Base-by-base conservation (phyloP, 1,140 invertebrate genomes). In the Diuraphis noxia region DNA sequence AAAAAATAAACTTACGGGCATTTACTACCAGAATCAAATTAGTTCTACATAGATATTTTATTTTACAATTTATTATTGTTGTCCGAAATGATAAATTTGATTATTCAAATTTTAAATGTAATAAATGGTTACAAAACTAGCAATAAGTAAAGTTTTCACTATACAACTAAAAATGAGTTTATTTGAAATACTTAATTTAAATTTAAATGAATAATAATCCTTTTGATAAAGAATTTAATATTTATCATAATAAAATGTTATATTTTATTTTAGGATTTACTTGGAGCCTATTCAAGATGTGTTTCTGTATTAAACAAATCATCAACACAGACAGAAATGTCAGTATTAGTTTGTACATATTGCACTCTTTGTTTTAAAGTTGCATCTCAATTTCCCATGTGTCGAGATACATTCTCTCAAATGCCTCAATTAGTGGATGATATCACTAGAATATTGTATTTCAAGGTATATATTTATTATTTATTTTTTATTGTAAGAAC, bases 301-400 rank as follows among this genome's bases (percentile, higher is more conserved):
- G 97, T 99, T 13, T 96, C 97, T 41, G 97, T 99, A 3, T 94
- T 99, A 87, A 97, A 95, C 92, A 95, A 95, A 91, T 97, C 97
- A 41, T 96, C 96, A 30, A 97, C 96, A 93, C 94, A 96, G 1
- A 95, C 95, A 77, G 98, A 99, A 92, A 94, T 98, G 92, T 96
- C 97, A 85, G 98, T 98, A 40, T 96, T 98, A 95, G 98, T 99
- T 92, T 99, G 98, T 93, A 96, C 96, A 46, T 97, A 99, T 94
- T 99, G 92, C 91, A 97, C 97, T 2, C 95, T 96, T 91, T 99
- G 98, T 94, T 99, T 98, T 93, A 96, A 97, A 25, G 98, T 99
- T 10, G 98, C 98, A 10, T 98, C 98, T n/a, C 96, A 96, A 92
- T 99, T 99, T 95, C 96, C 97, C 92, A 96, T 96, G 72, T 99